A percentile compares a stretch with the other conserved stretches of the same genome.
Conservation (phyloP, 2,797 vertebrate species). For the Pelobates cultripes region DNA sequence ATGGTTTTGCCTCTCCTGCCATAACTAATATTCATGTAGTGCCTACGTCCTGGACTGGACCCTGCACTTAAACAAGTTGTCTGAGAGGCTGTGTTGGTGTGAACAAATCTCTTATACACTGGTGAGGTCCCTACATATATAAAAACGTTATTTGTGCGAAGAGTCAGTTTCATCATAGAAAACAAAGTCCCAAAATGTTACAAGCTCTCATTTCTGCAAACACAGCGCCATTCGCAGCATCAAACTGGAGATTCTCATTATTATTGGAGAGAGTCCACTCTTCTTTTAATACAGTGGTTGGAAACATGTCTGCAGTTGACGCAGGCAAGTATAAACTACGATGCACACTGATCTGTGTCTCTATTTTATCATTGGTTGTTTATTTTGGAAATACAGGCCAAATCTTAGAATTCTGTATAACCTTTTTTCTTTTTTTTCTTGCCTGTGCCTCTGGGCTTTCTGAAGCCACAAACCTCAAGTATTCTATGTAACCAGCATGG, state of each 20-base stretch:
- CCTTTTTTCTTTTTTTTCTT: neutral
- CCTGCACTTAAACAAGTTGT: constrained; percentile 10
- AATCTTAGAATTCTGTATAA: constrained; percentile 14
- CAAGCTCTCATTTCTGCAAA: neutral
- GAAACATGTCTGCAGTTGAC: constrained; percentile 39
- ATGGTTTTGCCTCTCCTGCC: too few species aligned
- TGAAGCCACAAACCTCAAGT: constrained; percentile 15
- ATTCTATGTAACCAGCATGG: constrained; percentile 27
- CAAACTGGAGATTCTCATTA: constrained; percentile 21
- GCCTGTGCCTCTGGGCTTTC: neutral
- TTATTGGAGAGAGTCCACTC: constrained; percentile 36
- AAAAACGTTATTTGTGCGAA: neutral
- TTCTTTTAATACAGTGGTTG: constrained; percentile 32
- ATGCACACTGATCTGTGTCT: constrained; percentile 36
- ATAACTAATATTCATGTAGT: too few species aligned
- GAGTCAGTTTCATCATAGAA: neutral
- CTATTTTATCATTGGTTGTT: constrained; percentile 40
- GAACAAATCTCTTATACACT: neutral
- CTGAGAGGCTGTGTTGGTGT: constrained; percentile 1
- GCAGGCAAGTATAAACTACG: constrained; percentile 37
- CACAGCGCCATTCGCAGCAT: neutral
- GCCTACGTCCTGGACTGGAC: too few species aligned
- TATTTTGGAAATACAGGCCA: constrained; percentile 32
- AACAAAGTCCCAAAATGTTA: neutral
- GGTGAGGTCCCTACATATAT: neutral